These are phyloP conservation scores for Calameuta filiformis DNA, from an alignment of 2,888 invertebrate species.

Conservation along the genomic window DNA sequence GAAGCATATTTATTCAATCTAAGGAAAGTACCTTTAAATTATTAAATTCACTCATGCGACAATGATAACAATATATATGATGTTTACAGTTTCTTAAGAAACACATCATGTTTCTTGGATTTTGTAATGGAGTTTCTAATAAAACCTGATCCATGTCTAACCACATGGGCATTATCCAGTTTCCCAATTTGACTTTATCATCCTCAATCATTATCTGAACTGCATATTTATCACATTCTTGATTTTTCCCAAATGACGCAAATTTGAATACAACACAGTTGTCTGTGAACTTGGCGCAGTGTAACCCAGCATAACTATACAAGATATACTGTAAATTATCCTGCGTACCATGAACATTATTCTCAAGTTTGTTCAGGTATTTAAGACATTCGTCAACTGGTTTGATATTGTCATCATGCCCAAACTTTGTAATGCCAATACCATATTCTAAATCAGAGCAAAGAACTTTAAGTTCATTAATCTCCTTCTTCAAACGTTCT, in stretches of 20 bases:
- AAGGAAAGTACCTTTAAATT: constrained; percentile 29
- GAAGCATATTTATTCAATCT: neutral
- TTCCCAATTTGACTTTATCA: constrained; percentile 32
- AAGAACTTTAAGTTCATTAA: constrained; percentile 27
- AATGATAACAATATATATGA: constrained; percentile 34
- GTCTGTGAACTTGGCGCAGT: constrained; percentile 28
- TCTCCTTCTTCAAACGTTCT: constrained; percentile 28
- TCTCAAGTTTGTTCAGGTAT: constrained; percentile 5
- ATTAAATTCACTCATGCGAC: constrained; percentile 35
- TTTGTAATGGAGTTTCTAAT: constrained; percentile 28
- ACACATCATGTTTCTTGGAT: constrained; percentile 14
- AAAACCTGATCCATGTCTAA: constrained; percentile 34
- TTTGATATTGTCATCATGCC: constrained; percentile 12
- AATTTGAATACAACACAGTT: constrained; percentile 38
- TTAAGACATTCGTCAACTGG: neutral
- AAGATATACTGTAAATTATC: constrained; percentile 25
- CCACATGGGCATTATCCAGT: constrained; percentile 44
- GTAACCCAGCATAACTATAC: constrained; percentile 35
- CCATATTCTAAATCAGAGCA: constrained; percentile 22
- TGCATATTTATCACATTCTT: constrained; percentile 4
- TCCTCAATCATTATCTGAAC: constrained; percentile 34
- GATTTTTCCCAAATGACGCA: neutral
- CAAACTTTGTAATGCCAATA: constrained; percentile 23
- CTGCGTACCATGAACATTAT: neutral
- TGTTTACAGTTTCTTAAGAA: constrained; percentile 41